Conservation (phyloP, 2,888 invertebrate genomes). For the Drosophila testacea region DNA sequence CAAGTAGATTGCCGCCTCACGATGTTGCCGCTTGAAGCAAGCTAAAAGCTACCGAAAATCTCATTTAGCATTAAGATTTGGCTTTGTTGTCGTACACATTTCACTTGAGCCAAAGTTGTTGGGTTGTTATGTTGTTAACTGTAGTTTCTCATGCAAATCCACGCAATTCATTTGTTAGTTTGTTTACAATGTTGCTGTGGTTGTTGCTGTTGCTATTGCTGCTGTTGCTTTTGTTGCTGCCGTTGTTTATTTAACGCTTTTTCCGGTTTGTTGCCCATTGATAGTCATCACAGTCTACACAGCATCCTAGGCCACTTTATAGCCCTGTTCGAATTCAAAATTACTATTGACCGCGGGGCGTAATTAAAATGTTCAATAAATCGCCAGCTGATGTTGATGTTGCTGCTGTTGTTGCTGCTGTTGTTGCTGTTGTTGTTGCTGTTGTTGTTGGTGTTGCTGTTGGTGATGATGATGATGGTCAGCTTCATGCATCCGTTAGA, state of each 20-base stretch:
- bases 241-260: constrained; percentile 59
- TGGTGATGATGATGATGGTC: constrained; percentile 7
- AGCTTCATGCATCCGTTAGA: constrained; percentile 16
- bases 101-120: constrained; percentile 52
- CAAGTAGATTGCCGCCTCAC: constrained; percentile 72
- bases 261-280: constrained; percentile 68
- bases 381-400: constrained; percentile 28
- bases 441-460: not conserved
- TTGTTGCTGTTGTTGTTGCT: not conserved
- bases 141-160: constrained; percentile 77
- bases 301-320: constrained; percentile 35
- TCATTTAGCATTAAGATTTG: constrained; percentile 47
- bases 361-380: constrained; percentile 77
- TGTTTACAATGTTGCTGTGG: constrained; percentile 36
- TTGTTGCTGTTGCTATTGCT: constrained; percentile 25
- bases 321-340: constrained; percentile 34
- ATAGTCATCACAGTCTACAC: constrained; percentile 50
- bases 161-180: constrained; percentile 59
- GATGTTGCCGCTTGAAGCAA: constrained; percentile 43
- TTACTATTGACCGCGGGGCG: constrained; percentile 58
- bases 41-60: constrained; percentile 69
- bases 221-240: constrained; percentile 27
- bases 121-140: constrained; percentile 55
- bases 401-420: not conserved
- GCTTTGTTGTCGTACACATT: constrained; percentile 49